These are phyloP conservation scores for Dermolepida albohirtum DNA, from an alignment of 2,888 invertebrate species.

Conservation along the genomic window DNA sequence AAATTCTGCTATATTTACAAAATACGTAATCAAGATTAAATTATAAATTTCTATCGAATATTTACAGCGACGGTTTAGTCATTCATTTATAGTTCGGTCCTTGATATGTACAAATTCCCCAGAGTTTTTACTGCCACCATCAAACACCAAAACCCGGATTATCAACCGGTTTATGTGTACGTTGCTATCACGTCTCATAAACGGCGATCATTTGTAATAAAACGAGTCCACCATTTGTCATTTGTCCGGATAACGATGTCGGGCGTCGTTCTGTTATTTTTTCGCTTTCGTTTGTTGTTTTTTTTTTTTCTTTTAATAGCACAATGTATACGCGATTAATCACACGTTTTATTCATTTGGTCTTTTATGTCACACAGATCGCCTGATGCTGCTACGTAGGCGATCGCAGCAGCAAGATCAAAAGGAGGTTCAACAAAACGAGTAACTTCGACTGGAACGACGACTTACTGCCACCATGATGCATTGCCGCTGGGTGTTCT, in stretches of 20 bases:
- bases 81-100: conserved; percentile 45
- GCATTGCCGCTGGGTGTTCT: conserved; percentile 89
- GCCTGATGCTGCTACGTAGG: conserved; percentile 53
- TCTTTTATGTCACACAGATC: conserved; percentile 39
- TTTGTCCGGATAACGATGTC: conserved; percentile 33
- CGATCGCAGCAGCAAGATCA: conserved; percentile 48
- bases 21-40: conserved; percentile 17
- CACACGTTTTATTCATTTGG: conserved; percentile 48
- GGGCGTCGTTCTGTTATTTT: conserved; percentile 26
- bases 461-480: conserved; percentile 72
- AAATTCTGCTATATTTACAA: conserved; percentile 30
- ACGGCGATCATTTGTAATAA: conserved; percentile 46
- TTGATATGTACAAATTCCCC: conserved; percentile 49
- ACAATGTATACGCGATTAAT: conserved; percentile 44
- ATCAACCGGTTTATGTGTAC: conserved; percentile 40
- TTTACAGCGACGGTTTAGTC: conserved; percentile 31
- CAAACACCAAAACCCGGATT: conserved; percentile 8
- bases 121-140: conserved; percentile 21
- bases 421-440: conserved; percentile 56
- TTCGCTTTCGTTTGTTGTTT: conserved; percentile 26
- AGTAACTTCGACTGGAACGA: conserved; percentile 57
- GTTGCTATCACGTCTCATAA: conserved; percentile 44
- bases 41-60: conserved; percentile 28
- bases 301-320: conserved; percentile 31
- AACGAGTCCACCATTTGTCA: conserved; percentile 47